Conservation (phyloP, 2,797 vertebrate species). For the Prunella strophiata region DNA sequence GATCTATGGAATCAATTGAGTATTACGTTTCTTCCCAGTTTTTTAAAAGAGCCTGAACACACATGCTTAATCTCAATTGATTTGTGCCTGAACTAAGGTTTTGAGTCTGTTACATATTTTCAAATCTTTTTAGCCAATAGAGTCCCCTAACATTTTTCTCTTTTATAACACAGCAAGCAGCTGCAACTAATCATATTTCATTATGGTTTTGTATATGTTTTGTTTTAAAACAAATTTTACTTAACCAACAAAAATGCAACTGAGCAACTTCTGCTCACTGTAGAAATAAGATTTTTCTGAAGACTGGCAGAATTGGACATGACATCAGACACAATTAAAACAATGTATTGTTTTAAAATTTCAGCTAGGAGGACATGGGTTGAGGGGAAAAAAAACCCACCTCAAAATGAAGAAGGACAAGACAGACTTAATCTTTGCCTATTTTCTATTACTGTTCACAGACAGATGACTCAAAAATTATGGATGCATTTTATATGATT, state of each 20-base stretch:
- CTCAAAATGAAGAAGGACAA: not conserved
- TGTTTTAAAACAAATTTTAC: not conserved
- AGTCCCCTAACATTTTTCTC: not conserved
- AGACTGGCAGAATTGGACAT: not conserved
- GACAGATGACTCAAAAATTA: not conserved
- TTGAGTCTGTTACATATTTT: not conserved
- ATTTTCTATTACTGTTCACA: not conserved
- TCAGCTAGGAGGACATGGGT: not conserved
- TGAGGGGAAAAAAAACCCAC: not conserved
- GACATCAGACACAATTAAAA: not conserved
- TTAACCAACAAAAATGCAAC: slow-evolving; percentile 18
- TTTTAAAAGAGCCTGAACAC: not conserved
- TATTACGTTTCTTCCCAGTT: not conserved
- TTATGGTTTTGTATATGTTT: not conserved
- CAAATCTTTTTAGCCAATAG: not conserved
- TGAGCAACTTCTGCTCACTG: not conserved
- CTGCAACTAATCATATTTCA: slow-evolving; percentile 33
- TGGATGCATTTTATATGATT: not conserved
- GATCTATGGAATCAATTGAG: not conserved
- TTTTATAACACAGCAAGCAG: slow-evolving; percentile 17
- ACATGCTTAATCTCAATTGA: not conserved
- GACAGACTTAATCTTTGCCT: not conserved
- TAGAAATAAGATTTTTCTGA: not conserved
- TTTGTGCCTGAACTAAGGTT: not conserved
- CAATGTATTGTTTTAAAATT: not conserved